These are phyloP conservation scores for Cheumatopsyche charites DNA, from an alignment of 1,140 invertebrate species.

Conservation along the genomic window DNA sequence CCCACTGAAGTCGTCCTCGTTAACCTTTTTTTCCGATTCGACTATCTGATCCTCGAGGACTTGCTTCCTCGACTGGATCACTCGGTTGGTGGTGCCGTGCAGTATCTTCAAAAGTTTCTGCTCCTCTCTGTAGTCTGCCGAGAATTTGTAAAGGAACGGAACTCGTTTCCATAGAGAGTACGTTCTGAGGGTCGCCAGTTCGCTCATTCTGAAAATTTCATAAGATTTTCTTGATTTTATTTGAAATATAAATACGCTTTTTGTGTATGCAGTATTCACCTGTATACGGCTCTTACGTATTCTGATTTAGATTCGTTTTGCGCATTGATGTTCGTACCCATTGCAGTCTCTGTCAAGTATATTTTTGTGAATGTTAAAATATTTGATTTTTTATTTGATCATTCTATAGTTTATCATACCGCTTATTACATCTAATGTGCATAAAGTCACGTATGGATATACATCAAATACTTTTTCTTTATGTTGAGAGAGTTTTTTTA, in stretches of 20 bases:
- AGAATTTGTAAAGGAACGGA: slow-evolving; percentile 33
- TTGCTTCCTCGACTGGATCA: slow-evolving; percentile 36
- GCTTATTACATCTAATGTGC: slow-evolving; percentile 82
- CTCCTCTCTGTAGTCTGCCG: slow-evolving; percentile 25
- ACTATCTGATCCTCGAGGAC: slow-evolving; percentile 13
- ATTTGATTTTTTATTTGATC: not conserved
- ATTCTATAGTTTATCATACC: slow-evolving; percentile 62
- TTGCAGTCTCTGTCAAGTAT: slow-evolving; percentile 23
- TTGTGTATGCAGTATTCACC: slow-evolving; percentile 26
- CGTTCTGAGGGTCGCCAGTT: slow-evolving; percentile 14
- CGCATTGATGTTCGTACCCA: slow-evolving; percentile 30
- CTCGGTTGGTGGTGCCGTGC: slow-evolving; percentile 33
- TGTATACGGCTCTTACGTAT: slow-evolving; percentile 33
- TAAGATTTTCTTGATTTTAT: slow-evolving; percentile 10
- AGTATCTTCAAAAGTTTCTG: slow-evolving; percentile 16
- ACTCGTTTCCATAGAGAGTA: slow-evolving; percentile 30
- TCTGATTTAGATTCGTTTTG: slow-evolving; percentile 25
- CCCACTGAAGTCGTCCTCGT: slow-evolving; percentile 23
- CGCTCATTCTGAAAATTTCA: slow-evolving; percentile 16
- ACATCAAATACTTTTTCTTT: slow-evolving; percentile 67
- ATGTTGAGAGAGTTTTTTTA: slow-evolving; percentile 66
- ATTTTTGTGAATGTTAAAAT: too few species aligned
- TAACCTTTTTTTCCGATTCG: not conserved
- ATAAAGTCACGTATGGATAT: slow-evolving; percentile 73
- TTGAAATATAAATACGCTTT: too few species aligned